These are phyloP conservation scores for Sesamia inferens DNA, from an alignment of 2,888 invertebrate species.

Conservation along the genomic window DNA sequence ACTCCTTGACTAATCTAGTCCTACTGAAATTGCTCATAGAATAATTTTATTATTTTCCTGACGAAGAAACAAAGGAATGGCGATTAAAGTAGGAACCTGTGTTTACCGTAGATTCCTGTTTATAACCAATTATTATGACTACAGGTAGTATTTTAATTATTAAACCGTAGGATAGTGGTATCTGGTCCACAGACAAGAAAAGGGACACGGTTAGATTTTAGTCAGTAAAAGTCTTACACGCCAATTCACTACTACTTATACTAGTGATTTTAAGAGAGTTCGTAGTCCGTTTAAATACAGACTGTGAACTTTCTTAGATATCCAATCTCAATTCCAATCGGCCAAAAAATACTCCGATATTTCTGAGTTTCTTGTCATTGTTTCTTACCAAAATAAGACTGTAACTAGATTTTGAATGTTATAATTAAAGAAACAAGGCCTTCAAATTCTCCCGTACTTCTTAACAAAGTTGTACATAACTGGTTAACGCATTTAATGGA, in stretches of 20 bases:
- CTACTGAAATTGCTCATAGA: not conserved
- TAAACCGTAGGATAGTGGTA: no score
- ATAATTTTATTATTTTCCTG: not conserved
- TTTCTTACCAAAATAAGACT: not conserved
- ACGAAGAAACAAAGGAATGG: not conserved
- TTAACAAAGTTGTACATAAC: no score
- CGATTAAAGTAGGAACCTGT: not conserved
- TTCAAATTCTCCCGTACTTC: not conserved
- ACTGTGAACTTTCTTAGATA: no score
- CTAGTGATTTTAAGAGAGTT: not conserved
- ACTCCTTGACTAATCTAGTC: not conserved
- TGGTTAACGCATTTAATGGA: no score
- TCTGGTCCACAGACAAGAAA: no score
- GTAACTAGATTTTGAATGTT: not conserved
- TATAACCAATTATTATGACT: no score
- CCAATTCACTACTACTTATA: no score
- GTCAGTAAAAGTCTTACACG: no score
- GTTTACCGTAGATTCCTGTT: not conserved
- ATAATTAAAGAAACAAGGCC: not conserved
- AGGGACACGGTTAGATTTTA: no score
- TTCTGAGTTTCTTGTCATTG: not conserved
- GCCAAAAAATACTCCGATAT: not conserved
- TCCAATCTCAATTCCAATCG: not conserved
- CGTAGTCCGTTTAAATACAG: not conserved
- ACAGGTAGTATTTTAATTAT: no score